Base-by-base conservation (phyloP, 2,888 invertebrate genomes). In the Metalampra italica region DNA sequence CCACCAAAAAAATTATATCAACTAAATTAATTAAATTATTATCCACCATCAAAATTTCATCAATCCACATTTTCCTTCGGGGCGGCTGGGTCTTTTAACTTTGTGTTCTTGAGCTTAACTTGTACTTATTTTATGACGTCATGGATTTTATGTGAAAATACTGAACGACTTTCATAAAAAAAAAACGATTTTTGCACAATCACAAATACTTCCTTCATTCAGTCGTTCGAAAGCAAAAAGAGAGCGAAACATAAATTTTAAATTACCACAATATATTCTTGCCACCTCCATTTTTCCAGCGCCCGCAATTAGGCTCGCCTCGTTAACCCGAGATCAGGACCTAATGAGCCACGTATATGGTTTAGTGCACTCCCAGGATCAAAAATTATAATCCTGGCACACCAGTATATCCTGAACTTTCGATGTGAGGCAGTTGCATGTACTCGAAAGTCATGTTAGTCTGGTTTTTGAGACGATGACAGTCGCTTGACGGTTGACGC, bases 271-370 rank as follows among this genome's bases (percentile, higher is more conserved):
- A 74, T 71, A 71, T 71, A 68, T 71, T 71, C 66, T 60, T 13
- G 29, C 64, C 69, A 59, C 57, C 70, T 68, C 69, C 71, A 74
- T 75, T 78, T 78, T 79, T 77, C 74, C 65, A 64, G 66, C 51
- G 50, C 62, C 72, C 81, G 83, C 83, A 83, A 85, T 85, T 85
- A 83, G 79, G 64, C 61, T 58, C 79, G 84, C 67, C 80, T 83
- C 86, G 85, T 85, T 86, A 76, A 73, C 60, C 72, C 63, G 75
- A 75, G 83, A 82, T 83, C 82, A 78, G 78, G 82, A 83, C 75
- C 83, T 83, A 84, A 85, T 84, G 83, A 82, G 82, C 84, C 80
- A 80, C 77, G 78, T 79, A 78, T 79, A 82, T 78, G 82, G 76
- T 78, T 79, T 81, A 78, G 75, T 82, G 78, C 81, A 78, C 75